Evolutionary conservation across 2,113 vertebrate genomes (phyloP).

Genomic region (Zosterops lateralis): DNA sequence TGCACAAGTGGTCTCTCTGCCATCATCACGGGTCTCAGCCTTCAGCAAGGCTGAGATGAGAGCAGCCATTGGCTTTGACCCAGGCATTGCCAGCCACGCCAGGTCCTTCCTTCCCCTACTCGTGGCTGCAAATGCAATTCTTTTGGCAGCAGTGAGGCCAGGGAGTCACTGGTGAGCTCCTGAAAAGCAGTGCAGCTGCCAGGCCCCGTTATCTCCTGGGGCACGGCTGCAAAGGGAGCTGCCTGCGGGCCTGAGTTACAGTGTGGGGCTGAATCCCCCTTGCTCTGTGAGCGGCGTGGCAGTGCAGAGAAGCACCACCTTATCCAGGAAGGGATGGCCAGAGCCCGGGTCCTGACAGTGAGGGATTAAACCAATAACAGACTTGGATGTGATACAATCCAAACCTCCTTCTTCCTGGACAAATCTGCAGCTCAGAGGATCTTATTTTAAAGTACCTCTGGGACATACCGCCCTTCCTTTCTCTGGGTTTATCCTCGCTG

Average conservation of each 20-base stretch:
- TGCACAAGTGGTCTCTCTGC: not conserved
- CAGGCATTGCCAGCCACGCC: not conserved
- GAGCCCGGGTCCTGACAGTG: not conserved
- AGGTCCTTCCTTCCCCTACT: not conserved
- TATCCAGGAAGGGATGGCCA: not conserved
- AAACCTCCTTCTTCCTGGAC: slow-evolving; percentile 41
- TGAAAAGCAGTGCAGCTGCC: not conserved
- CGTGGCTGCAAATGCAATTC: accelerated
- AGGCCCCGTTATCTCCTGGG: not conserved
- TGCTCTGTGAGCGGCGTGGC: accelerated
- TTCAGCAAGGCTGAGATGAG: not conserved
- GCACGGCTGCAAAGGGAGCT: not conserved
- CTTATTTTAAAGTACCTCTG: slow-evolving; percentile 2
- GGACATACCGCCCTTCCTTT: slow-evolving; percentile 41
- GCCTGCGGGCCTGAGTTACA: not conserved
- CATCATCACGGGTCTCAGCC: accelerated
- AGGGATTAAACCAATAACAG: not conserved
- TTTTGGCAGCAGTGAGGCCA: accelerated
- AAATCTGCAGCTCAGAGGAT: not conserved
- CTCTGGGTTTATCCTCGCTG: not conserved
- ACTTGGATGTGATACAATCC: slow-evolving; percentile 38
- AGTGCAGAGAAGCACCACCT: not conserved
- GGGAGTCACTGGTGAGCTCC: not conserved
- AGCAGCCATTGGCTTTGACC: not conserved
- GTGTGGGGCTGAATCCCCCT: not conserved